Evolutionary conservation across 2,113 vertebrate genomes (phyloP).

Genomic region (Paramormyrops kingsleyae): DNA sequence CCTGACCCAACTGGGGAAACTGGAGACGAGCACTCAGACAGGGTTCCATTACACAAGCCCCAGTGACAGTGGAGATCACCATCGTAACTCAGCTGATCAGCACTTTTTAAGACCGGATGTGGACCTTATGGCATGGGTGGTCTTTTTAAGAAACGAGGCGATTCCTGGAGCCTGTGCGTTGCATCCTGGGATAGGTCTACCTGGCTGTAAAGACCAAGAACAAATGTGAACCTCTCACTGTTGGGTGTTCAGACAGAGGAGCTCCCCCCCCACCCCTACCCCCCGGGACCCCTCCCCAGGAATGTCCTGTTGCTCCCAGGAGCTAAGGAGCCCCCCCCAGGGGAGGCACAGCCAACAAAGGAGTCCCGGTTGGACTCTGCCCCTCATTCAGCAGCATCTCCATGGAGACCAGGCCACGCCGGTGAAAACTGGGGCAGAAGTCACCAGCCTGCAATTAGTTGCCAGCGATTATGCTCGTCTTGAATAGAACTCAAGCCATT

Average conservation of each 20-base stretch:
- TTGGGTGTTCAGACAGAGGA: not conserved
- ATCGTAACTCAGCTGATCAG: not conserved
- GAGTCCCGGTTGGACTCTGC: constrained; percentile 46
- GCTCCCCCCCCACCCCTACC: not conserved
- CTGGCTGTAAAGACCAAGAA: not conserved
- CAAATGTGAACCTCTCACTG: not conserved
- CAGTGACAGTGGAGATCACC: not conserved
- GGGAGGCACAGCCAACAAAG: constrained; percentile 42
- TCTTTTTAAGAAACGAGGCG: not conserved
- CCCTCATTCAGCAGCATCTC: constrained; percentile 36
- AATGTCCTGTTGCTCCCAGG: not conserved
- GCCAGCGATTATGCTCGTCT: not conserved
- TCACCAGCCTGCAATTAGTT: constrained; percentile 10
- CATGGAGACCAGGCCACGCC: constrained; percentile 33
- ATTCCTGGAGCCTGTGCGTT: not conserved
- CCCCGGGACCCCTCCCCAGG: constrained; percentile 31
- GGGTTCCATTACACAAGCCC: not conserved
- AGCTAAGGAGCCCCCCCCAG: constrained; percentile 19
- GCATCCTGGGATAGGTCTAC: not conserved
- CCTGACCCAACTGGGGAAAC: not conserved
- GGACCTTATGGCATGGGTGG: not conserved
- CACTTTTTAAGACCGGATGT: not conserved
- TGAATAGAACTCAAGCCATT: not conserved
- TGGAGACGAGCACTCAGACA: not conserved
- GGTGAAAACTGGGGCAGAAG: constrained; percentile 30